These are phyloP conservation scores for Macrosoma leucophasiata DNA, from an alignment of 2,888 invertebrate species.

Conservation along the genomic window DNA sequence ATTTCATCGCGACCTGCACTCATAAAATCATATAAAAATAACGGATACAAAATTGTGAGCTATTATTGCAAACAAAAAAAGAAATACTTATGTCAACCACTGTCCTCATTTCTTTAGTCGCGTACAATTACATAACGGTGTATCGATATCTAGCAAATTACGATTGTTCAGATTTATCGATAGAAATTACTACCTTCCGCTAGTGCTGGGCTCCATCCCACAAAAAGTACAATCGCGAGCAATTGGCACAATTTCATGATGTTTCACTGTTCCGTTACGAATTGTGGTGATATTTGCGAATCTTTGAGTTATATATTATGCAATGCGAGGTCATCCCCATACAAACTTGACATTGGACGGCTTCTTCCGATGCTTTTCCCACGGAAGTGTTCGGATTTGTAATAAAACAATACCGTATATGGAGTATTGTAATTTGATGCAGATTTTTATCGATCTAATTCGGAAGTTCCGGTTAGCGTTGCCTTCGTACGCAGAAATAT, in stretches of 20 bases:
- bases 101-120: no score
- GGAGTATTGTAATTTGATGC: no score
- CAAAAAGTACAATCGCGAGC: constrained; percentile 28
- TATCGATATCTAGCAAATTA: constrained; percentile 36
- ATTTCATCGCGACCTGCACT: no score
- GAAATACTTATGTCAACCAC: no score
- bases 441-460: no score
- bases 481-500: no score
- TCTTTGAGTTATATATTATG: constrained; percentile 58
- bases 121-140: constrained; percentile 25
- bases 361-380: constrained; percentile 31
- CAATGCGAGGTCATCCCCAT: constrained; percentile 62
- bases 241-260: constrained; percentile 43
- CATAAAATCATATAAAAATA: no score
- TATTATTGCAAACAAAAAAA: no score
- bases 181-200: constrained; percentile 52
- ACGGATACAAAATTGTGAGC: no score
- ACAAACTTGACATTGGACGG: constrained; percentile 36
- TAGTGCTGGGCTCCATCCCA: constrained; percentile 34
- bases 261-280: constrained; percentile 39
- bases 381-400: constrained; percentile 42
- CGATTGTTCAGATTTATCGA: constrained; percentile 30
- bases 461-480: no score
- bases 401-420: constrained; percentile 31
- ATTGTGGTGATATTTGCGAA: constrained; percentile 38